Evolutionary conservation across 2,888 invertebrate species (phyloP), one percentile per base, ranked within the genome.

Genomic region (Apodemia mormo): DNA sequence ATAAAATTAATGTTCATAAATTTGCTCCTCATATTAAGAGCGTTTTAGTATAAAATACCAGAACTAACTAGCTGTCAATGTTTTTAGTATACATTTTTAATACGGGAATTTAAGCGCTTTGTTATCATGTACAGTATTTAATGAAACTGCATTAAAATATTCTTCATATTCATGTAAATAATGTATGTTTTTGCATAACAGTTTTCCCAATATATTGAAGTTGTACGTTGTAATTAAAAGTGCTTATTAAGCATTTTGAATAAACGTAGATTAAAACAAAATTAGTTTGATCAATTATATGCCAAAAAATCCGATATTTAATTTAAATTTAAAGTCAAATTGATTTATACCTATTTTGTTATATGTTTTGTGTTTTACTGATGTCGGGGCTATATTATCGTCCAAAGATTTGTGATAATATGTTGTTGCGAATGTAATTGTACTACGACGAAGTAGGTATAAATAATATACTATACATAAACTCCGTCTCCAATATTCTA

Each of bases 31-130:
- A 30, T n/a, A 37, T 45, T 69, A 64, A 65, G 69, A 66, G 65
- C 54, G 7, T 43, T 66, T n/a, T 67, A 45, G 69, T 67, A 64
- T 72, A 70, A 33, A 43, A 37, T 66, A 58, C n/a, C 5, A 14
- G 49, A 14, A 9, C 49, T 49, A 14, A 49, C 49, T 49, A 5
- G 49, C 12, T 49, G 14, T 56, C 45, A 49, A 70, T 69, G 56
- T 65, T 74, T 71, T 74, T 71, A 67, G 73, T 67, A 73, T 70
- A 67, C 9, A 65, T 69, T 64, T 54, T 40, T 69, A 58, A 68
- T 70, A 73, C 71, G 86, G 85, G 85, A 87, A 86, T 78, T 81
- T 77, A 85, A 81, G 78, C 87, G 87, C 86, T 88, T 88, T 85
- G 78, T 79, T 74, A 67, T 68, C 80, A 77, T 82, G 49, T 49